A percentile compares a stretch with the other conserved stretches of the same genome.
Conservation (phyloP, 2,113 vertebrate genomes). For the Centropus bengalensis region DNA sequence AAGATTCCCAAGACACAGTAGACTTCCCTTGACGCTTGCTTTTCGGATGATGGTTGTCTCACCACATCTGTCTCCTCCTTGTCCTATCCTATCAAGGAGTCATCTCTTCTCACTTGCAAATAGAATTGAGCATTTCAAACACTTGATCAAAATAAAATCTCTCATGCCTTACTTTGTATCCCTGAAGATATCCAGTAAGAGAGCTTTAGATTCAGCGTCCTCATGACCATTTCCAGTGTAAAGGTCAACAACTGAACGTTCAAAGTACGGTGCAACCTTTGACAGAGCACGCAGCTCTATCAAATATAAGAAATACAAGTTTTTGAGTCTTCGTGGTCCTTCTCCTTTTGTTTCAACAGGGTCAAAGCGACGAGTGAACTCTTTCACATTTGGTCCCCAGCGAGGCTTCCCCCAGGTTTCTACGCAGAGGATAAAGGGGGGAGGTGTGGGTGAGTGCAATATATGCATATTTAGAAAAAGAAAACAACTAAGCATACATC, state of each 20-base stretch:
- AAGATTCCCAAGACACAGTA: neutral
- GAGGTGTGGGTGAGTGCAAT: neutral
- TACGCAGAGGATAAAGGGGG: slow-evolving; percentile 28
- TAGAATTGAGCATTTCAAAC: neutral
- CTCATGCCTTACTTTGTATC: slow-evolving; percentile 85
- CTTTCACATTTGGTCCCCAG: slow-evolving; percentile 91
- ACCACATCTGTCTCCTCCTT: neutral
- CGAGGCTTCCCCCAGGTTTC: slow-evolving; percentile 89
- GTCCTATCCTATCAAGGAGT: neutral
- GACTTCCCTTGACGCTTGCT: neutral
- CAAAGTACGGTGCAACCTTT: slow-evolving; percentile 93
- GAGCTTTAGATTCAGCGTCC: slow-evolving; percentile 87
- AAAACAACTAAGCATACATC: neutral
- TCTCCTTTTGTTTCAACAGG: slow-evolving; percentile 90
- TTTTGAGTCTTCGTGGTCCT: slow-evolving; percentile 92
- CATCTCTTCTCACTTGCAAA: neutral
- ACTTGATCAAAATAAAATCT: neutral
- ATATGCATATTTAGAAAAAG: neutral
- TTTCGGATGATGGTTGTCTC: neutral
- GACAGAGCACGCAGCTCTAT: slow-evolving; percentile 94
- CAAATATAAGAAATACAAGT: slow-evolving; percentile 94
- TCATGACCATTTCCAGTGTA: slow-evolving; percentile 90
- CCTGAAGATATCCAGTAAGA: slow-evolving; percentile 87
- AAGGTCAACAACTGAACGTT: slow-evolving; percentile 88
- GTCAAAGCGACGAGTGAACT: slow-evolving; percentile 90